These are phyloP conservation scores for Propithecus deckenii DNA, from an alignment of 2,797 vertebrate species.

Conservation along the genomic window DNA sequence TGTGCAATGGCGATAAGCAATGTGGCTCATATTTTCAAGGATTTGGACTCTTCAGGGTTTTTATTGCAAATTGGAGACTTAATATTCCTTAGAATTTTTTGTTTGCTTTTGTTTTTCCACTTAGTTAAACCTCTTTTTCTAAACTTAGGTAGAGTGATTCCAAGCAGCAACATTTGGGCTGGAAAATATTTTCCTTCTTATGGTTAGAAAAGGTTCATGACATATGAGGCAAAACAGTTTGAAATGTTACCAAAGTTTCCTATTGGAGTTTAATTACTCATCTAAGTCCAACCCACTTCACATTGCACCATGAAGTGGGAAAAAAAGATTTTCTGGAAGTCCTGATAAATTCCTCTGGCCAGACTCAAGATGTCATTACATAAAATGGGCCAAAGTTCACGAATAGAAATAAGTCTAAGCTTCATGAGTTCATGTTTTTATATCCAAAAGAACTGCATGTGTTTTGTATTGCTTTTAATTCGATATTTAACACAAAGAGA, in stretches of 20 bases:
- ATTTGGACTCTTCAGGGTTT: constrained; percentile 7
- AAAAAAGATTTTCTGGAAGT: not conserved
- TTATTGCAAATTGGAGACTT: not conserved
- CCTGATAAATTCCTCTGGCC: not conserved
- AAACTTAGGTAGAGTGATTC: not conserved
- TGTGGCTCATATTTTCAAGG: not conserved
- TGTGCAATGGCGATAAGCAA: constrained; percentile 13
- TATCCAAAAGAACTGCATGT: not conserved
- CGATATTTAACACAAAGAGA: constrained; percentile 28
- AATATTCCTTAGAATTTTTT: not conserved
- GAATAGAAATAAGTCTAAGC: not conserved
- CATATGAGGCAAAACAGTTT: not conserved
- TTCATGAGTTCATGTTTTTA: not conserved
- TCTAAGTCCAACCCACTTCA: not conserved
- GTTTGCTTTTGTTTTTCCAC: not conserved
- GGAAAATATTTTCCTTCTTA: not conserved
- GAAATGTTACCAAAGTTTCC: not conserved
- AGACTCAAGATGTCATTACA: not conserved
- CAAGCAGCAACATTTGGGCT: not conserved
- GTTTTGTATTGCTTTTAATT: constrained; percentile 37
- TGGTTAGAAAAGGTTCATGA: not conserved
- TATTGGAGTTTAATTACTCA: constrained; percentile 8
- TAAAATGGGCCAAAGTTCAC: not conserved
- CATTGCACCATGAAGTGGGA: not conserved
- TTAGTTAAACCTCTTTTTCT: not conserved